These are phyloP conservation scores for Hanleya hanleyi DNA, from an alignment of 2,888 invertebrate species.

Conservation along the genomic window DNA sequence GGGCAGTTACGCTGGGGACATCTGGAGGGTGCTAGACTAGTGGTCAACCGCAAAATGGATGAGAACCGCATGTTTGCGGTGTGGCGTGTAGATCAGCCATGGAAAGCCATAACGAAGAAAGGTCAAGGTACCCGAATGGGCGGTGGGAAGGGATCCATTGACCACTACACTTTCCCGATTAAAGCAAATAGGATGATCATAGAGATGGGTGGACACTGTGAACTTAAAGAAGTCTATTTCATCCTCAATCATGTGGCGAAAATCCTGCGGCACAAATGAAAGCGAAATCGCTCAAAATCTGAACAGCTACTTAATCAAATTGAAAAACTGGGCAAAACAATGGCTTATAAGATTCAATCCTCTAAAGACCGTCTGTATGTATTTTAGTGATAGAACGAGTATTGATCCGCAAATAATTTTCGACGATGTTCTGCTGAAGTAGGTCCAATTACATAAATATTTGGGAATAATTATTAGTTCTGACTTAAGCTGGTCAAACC, in stretches of 20 bases:
- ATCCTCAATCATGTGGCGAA: conserved; percentile 80
- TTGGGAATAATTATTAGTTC: no score
- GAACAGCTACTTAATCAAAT: no score
- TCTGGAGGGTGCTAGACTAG: conserved; percentile 90
- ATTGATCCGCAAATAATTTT: no score
- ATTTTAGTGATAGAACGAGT: no score
- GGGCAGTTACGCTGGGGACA: conserved; percentile 87
- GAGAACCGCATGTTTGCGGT: conserved; percentile 90
- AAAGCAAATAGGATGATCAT: conserved; percentile 92
- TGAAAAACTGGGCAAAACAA: no score
- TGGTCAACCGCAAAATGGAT: conserved; percentile 86
- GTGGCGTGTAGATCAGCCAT: conserved; percentile 95
- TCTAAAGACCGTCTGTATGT: no score
- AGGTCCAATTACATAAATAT: no score
- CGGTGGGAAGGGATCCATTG: conserved; percentile 95
- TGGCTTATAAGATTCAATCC: no score
- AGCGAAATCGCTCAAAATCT: no score
- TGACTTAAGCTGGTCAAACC: no score
- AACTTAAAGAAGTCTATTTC: conserved; percentile 78
- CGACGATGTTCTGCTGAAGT: no score
- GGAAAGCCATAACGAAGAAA: conserved; percentile 88
- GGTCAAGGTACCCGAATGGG: conserved; percentile 95
- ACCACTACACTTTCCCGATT: conserved; percentile 95
- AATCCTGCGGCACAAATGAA: conserved; percentile 91
- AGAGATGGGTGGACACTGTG: conserved; percentile 93